A percentile compares a stretch with the other conserved stretches of the same genome.
These are phyloP conservation scores for Agrotis puta DNA, from an alignment of 2,888 invertebrate genomes.

Conservation along the genomic window DNA sequence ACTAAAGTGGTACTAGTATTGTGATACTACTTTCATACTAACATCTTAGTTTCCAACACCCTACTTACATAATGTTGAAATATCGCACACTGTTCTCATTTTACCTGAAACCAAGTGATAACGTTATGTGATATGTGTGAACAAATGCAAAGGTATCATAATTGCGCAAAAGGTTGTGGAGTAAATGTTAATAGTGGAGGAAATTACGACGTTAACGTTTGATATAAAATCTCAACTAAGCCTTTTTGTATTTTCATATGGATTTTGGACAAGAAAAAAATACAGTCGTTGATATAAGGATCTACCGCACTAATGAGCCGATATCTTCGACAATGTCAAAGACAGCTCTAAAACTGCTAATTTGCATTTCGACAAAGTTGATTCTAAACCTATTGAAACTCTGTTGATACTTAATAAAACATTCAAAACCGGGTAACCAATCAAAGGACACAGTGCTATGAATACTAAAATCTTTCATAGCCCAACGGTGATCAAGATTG, in stretches of 20 bases:
- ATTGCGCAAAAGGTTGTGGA: slow-evolving; percentile 40
- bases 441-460: slow-evolving; percentile 14
- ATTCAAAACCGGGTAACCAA: slow-evolving; percentile 25
- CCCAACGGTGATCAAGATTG: slow-evolving; percentile 17
- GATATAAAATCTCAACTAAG: slow-evolving; percentile 15
- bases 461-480: slow-evolving; percentile 51
- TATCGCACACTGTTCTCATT: slow-evolving; percentile 51
- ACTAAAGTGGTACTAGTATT: slow-evolving; percentile 39
- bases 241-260: not conserved
- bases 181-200: slow-evolving; percentile 35
- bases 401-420: slow-evolving; percentile 9
- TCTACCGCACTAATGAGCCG: not conserved
- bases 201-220: slow-evolving; percentile 13
- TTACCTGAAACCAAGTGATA: slow-evolving; percentile 66
- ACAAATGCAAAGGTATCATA: slow-evolving; percentile 34
- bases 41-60: slow-evolving; percentile 45
- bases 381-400: slow-evolving; percentile 9
- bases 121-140: slow-evolving; percentile 49
- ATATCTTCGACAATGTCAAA: not conserved
- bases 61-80: slow-evolving; percentile 59
- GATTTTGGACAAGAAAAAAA: not conserved
- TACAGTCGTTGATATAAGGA: not conserved
- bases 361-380: slow-evolving; percentile 15
- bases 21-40: slow-evolving; percentile 51
- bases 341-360: not conserved